phyloP scores from a whole-genome alignment of 2,797 vertebrate genomes.

The Sebastolobus alascanus region DNA sequence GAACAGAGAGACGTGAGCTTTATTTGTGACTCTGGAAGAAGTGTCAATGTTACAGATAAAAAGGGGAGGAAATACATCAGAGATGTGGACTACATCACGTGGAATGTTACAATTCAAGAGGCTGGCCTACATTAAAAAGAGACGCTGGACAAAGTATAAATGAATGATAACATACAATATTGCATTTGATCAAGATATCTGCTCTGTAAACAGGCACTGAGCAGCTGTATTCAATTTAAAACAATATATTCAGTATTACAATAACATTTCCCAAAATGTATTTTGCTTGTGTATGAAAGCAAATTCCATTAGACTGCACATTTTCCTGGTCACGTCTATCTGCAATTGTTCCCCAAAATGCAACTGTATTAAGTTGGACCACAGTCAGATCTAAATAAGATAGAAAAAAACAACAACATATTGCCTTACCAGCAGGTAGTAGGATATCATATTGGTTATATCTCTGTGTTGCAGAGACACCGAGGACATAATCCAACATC shows the following conservation, averaged over 20 bases:
- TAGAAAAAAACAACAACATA: constrained; percentile 31
- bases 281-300: constrained; percentile 56
- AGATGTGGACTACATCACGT: constrained; percentile 65
- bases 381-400: constrained; percentile 49
- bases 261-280: constrained; percentile 51
- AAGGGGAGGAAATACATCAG: constrained; percentile 44
- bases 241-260: constrained; percentile 59
- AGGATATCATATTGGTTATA: constrained; percentile 51
- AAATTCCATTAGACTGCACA: constrained; percentile 43
- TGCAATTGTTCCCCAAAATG: constrained; percentile 51
- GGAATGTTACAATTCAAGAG: constrained; percentile 81
- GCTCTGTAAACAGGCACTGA: constrained; percentile 63
- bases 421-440: constrained; percentile 64
- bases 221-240: constrained; percentile 59
- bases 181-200: constrained; percentile 74
- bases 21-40: constrained; percentile 77
- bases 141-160: constrained; percentile 55
- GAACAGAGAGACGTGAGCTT: constrained; percentile 70
- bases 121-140: constrained; percentile 60
- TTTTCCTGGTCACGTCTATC: constrained; percentile 42
- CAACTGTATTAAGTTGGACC: constrained; percentile 55
- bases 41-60: constrained; percentile 71
- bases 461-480: constrained; percentile 49
- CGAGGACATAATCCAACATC: constrained; percentile 52
- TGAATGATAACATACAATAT: constrained; percentile 66